A percentile compares a stretch with the other conserved stretches of the same genome.
These are phyloP conservation scores for Phenganax marumi DNA, from an alignment of 92 coral and sea anemone species.

Conservation along the genomic window DNA sequence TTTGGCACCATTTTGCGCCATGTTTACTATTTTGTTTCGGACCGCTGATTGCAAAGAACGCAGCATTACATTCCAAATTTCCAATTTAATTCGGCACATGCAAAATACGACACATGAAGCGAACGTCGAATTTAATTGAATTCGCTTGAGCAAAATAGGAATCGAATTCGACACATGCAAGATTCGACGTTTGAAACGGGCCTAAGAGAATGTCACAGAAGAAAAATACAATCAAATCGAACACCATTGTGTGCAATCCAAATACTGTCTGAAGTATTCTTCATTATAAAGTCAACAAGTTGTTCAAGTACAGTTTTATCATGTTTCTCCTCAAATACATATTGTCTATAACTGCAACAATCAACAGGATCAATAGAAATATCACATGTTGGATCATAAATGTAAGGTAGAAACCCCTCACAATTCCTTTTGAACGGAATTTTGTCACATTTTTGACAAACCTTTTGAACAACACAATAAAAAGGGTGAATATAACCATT, in stretches of 20 bases:
- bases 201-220: neutral
- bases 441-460: constrained; percentile 13
- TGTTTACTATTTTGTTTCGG: no score
- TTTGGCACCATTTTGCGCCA: no score
- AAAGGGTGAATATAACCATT: neutral
- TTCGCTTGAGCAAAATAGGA: no score
- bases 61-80: no score
- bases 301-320: neutral
- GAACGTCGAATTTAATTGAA: no score
- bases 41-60: no score
- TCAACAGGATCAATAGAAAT: no score
- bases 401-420: neutral
- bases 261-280: neutral
- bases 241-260: constrained; percentile 41
- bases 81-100: no score
- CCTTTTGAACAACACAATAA: constrained; percentile 31
- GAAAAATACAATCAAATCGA: constrained; percentile 21
- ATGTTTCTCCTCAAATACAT: neutral
- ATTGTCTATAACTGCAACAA: constrained; percentile 27
- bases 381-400: neutral
- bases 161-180: neutral
- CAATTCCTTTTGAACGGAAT: neutral
- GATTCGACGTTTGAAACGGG: neutral
- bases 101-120: no score
- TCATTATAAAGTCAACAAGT: neutral